Evolutionary conservation across 2,888 invertebrate genomes (phyloP), one percentile per base, ranked within the genome.

Genomic region (Leistus spinibarbis): DNA sequence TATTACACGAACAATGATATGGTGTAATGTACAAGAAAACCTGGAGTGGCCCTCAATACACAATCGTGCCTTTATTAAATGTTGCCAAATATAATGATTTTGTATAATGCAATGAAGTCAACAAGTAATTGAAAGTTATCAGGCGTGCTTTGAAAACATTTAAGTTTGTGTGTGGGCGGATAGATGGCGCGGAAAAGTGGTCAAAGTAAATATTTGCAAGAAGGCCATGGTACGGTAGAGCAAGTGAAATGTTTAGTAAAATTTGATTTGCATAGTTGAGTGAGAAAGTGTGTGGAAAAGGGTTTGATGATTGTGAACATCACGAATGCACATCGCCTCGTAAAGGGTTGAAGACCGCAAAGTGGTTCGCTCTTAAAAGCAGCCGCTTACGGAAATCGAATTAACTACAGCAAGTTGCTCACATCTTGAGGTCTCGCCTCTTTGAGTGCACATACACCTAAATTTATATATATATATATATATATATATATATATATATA

Each of bases 291-390:
- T 5, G 7, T 57, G 57, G 9, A 17, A 9, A 57, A 19, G 57
- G 17, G 20, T 57, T 17, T 57, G 20, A 19, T 10, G 17, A 16
- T 57, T 17, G 56, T 56, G 56, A 16, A n/a, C 16, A 57, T 57
- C 9, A 19, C 20, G n/a, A 20, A 19, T 57, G 57, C 20, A 57
- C 19, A 17, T 3, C 17, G 20, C 17, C 19, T 57, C 17, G 17
- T 62, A 70, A 70, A 70, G 70, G 70, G 60, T 23, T 70, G 70
- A 63, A 70, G 63, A 70, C 70, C 70, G 70, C 70, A 70, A 70
- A 70, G 70, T 70, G 70, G 70, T 70, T 70, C 70, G 70, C 70
- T 70, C 70, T 70, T 70, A 70, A 70, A 70, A 70, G 63, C 70
- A 54, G 1, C 60, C 57, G 53, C 54, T 63, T 3, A 20, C 63